Base-by-base conservation (phyloP, 2,797 vertebrate genomes). In the Macrochelys suwanniensis region DNA sequence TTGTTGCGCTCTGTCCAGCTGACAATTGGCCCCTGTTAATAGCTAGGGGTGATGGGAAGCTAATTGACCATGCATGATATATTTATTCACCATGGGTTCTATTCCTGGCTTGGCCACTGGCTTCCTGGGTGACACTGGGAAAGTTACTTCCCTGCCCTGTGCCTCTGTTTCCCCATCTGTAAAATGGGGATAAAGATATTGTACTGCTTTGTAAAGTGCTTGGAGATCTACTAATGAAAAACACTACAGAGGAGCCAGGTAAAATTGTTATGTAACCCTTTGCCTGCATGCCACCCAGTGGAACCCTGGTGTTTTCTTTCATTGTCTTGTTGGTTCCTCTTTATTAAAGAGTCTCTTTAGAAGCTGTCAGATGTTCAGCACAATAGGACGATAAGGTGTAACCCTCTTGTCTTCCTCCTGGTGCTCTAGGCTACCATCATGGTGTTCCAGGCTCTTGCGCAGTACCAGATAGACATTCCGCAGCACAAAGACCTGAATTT, bases 381-480 rank as follows among this genome's bases (percentile, higher is more conserved):
- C 51, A 50, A 87, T 89, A 49, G 68, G 50, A 19, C 93, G 77
- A 61, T 45, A 47, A 26, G 86, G 87, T 94, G 74, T 90, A 50
- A 21, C 26, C 6, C 26, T 47, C 23, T 68, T 68, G n/a, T 47
- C 71, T 47, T 28, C 25, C 42, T 25, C 23, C 12, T 13, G 6
- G 19, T 76, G 25, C 54, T 90, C 56, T 89, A 99, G 99, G 98
- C 99, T 13, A 99, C 99, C 26, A 98, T 98, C 77, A 98, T 98
- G 79, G 99, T 99, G 57, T 98, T 98, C 96, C 99, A 99, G 96
- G 98, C 98, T 37, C 87, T 99, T 80, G 95, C 98, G 59, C 98
- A 98, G 68, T 99, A 98, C 96, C 98, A 98, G 97, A 68, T 53
- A 13, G 96, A 61, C 0, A 93, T 96, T 7, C 97, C 97, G 23